Evolutionary conservation across 2,113 vertebrate species (phyloP).

Genomic region (Apeltes quadracus): DNA sequence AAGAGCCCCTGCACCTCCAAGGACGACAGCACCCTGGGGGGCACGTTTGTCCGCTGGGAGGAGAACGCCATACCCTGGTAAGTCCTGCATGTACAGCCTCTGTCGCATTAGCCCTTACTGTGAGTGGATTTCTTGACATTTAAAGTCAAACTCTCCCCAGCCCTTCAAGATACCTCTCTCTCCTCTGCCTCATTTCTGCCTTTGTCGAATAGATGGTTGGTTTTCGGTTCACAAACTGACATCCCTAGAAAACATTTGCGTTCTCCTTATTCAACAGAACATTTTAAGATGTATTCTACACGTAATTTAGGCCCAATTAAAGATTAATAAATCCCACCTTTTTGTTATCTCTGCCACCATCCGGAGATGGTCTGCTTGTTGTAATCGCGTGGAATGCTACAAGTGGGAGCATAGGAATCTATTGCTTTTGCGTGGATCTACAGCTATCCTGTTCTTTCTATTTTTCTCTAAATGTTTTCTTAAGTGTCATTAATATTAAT

Average conservation of each 20-base stretch:
- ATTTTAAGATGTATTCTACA: background rate
- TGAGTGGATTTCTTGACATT: background rate
- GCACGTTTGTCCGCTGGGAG: constrained; percentile 86
- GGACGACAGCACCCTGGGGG: constrained; percentile 77
- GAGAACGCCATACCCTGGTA: constrained; percentile 91
- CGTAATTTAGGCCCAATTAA: background rate
- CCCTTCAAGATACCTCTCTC: background rate
- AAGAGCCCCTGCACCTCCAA: constrained; percentile 73
- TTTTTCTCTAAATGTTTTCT: background rate
- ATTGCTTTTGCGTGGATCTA: background rate
- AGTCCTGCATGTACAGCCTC: constrained; percentile 45
- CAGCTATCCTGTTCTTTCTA: background rate
- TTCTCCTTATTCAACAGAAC: background rate
- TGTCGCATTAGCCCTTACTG: background rate
- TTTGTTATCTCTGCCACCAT: background rate
- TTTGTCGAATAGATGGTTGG: background rate
- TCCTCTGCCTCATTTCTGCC: background rate
- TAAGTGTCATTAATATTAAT: background rate
- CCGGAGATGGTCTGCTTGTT: background rate
- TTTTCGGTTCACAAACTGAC: background rate
- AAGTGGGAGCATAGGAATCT: background rate
- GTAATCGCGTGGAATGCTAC: background rate
- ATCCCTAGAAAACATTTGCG: background rate
- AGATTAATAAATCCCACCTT: background rate
- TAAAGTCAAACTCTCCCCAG: background rate